Base-by-base conservation (phyloP, 2,888 invertebrate genomes). In the Arrhopalites spinosus region DNA sequence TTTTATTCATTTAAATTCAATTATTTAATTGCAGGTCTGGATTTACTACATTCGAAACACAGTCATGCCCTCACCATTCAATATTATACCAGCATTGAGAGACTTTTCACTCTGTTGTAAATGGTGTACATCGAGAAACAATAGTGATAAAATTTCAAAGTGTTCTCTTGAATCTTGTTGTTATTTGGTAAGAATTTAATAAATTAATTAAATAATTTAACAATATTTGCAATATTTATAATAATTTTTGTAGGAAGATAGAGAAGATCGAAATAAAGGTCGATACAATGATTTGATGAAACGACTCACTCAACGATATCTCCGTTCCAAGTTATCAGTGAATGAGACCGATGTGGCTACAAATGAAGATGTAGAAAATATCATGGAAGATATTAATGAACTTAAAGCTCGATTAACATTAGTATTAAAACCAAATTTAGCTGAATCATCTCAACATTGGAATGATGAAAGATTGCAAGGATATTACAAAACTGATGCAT, bases 11-110 rank as follows among this genome's bases (percentile, higher is more conserved):
- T 5, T 11, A 27, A 13, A 20, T n/a, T 61, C 2, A 61, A 13
- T 61, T 63, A 8, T 63, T 63, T 63, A 11, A 63, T 29, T 29
- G 15, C 77, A 86, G 84, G 89, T 92, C 74, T 92, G 92, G 87
- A 85, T 92, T 81, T 89, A 90, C 84, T 91, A 90, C 84, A 91
- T 92, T 88, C 86, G 89, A 78, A 90, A 91, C 81, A 89, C 91
- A 0, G 88, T 89, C 0, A 86, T 91, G 7, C 90, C 92, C 0
- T 89, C 92, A 0, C 92, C 92, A 0, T 90, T 91, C 83, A 92
- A 92, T 86, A 86, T 92, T 83, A 87, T 92, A 27, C 90, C 90
- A 1, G 90, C 90, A 0, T 29, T 69, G 17, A 1, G n/a, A 17
- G 29, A 69, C 2, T 29, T 27, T 8, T 53, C 2, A 0, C n/a